Percentiles rank a stretch among this genome's conserved stretches.
phyloP scores from a whole-genome alignment of 2,888 invertebrate species.

The Peribatodes rhomboidaria region DNA sequence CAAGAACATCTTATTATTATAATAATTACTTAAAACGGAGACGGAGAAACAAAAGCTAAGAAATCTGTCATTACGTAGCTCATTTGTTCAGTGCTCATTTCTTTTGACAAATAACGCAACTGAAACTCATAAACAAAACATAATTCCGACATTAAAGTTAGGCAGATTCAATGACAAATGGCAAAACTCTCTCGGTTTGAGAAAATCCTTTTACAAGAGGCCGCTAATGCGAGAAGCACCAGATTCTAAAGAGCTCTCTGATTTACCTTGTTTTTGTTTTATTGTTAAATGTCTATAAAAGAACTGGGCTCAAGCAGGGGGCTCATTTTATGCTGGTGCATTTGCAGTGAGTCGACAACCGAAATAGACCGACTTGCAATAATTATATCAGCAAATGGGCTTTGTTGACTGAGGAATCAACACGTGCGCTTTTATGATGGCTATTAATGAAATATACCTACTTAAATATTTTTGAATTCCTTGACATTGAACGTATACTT shows the following conservation, averaged over 20 bases:
- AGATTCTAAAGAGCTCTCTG: slow-evolving; percentile 57
- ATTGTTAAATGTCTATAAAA: slow-evolving; percentile 49
- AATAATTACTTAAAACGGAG: no score
- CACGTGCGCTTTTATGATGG: slow-evolving; percentile 59
- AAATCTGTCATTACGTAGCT: slow-evolving; percentile 4
- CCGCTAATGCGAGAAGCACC: slow-evolving; percentile 60
- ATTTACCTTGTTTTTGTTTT: slow-evolving; percentile 55
- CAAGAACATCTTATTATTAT: neutral
- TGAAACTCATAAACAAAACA: slow-evolving; percentile 39
- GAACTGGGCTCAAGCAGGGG: slow-evolving; percentile 49
- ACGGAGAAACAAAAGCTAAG: neutral
- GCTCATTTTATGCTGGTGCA: slow-evolving; percentile 63
- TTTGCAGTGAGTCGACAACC: slow-evolving; percentile 70
- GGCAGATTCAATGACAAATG: slow-evolving; percentile 60
- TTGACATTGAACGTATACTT: neutral
- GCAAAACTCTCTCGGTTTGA: slow-evolving; percentile 59
- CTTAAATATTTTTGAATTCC: slow-evolving; percentile 7
- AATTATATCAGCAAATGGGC: slow-evolving; percentile 82
- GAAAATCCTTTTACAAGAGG: slow-evolving; percentile 67
- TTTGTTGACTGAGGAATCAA: slow-evolving; percentile 70
- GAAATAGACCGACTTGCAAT: slow-evolving; percentile 82
- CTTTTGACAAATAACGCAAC: slow-evolving; percentile 38
- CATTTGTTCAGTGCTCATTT: slow-evolving; percentile 16
- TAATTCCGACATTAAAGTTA: slow-evolving; percentile 52
- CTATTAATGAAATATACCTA: slow-evolving; percentile 14